phyloP scores from a whole-genome alignment of 2,888 invertebrate genomes.

The Ganaspis brasiliensis region DNA sequence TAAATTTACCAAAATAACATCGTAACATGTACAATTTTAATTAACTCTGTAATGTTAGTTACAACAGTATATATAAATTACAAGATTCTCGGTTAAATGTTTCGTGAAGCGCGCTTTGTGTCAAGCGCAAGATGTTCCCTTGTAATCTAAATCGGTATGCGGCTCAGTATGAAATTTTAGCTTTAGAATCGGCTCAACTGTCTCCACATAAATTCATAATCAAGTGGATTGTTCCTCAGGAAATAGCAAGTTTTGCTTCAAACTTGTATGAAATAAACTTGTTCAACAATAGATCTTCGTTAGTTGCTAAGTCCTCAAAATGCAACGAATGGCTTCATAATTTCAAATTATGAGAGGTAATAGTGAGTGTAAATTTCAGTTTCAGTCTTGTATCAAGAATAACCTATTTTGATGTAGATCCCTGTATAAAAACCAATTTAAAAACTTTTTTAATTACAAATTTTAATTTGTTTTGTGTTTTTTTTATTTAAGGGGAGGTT shows the following conservation, averaged over 20 bases:
- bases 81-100: background rate
- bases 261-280: constrained; percentile 24
- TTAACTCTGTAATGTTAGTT: background rate
- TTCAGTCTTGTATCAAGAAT: background rate
- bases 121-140: background rate
- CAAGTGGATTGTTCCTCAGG: constrained; percentile 4
- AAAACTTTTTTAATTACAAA: background rate
- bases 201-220: constrained; percentile 1
- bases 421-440: background rate
- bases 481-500: too few species aligned
- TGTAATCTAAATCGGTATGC: background rate
- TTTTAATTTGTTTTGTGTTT: too few species aligned
- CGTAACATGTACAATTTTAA: background rate
- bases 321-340: constrained; percentile 4
- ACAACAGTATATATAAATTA: background rate
- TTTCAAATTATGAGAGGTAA: constrained; percentile 3
- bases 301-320: background rate
- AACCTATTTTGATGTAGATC: background rate
- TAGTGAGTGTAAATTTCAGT: constrained; percentile 7
- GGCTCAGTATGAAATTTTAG: background rate
- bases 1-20: too few species aligned
- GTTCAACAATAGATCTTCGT: constrained; percentile 15
- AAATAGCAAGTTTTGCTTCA: constrained; percentile 2
- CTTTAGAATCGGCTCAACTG: background rate
- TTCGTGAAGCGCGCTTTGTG: background rate